Base-by-base conservation (phyloP, 2,888 invertebrate genomes). In the Xestia c-nigrum region DNA sequence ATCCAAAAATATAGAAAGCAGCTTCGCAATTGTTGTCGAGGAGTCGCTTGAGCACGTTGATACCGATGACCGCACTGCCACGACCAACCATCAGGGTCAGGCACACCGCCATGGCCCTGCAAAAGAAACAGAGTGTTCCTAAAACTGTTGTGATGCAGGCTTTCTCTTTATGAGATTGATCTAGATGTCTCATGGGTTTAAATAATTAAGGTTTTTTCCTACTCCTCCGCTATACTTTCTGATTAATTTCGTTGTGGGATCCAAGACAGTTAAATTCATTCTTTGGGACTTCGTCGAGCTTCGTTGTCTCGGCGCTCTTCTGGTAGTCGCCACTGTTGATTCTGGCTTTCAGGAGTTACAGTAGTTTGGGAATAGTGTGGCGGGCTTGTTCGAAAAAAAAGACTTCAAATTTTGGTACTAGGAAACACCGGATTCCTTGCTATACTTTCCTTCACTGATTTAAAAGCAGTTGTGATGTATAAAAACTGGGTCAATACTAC, bases 61-160 rank as follows among this genome's bases (percentile, higher is more conserved):
- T 97, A 67, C 97, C 97, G 4, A 97, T 85, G 69, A 97, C 97
- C 0, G 98, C 97, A 40, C 97, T 97, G 16, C 97, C 93, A 50
- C 98, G 96, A 0, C 98, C 98, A 16, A 97, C 93, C 93, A 97
- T 97, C 85, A 97, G 92, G 3, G 97, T 97, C 57, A 97, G 90
- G 82, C 97, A 97, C 0, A 98, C 96, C 0, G 97, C 97, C 92
- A 97, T 97, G 0, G 97, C 98, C 86, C 97, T 97, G 90, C 16
- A 43, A 80, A 52, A 4, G 57, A 52, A 52, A 64, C n/a, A 21
- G n/a, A 47, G 16, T 59, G 16, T 7, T 59, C 16, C 31, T 16
- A 16, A 31, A 16, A 31, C 16, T 31, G 16, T 59, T 59, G 31
- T 24, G 16, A 24, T 57, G 16, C 10, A 61, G 38, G 38, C 38